Evolutionary conservation across 2,888 invertebrate species (phyloP).

Genomic region (Amphipyra berbera): DNA sequence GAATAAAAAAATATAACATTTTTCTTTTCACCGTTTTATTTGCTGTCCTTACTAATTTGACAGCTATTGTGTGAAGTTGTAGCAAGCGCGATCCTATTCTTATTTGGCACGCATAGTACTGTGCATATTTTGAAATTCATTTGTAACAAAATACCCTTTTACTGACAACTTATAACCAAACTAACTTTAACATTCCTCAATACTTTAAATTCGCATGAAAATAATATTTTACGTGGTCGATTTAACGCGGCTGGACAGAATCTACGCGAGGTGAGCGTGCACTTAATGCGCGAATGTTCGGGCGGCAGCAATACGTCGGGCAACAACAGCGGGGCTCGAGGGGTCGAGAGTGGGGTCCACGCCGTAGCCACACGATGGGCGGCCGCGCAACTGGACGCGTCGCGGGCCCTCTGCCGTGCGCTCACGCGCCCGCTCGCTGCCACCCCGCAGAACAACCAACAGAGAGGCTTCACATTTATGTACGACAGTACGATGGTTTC

Average conservation of each 20-base stretch:
- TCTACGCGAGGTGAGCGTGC: slow-evolving; percentile 95
- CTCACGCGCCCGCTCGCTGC: slow-evolving; percentile 92
- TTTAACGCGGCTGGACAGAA: slow-evolving; percentile 87
- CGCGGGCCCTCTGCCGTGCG: slow-evolving; percentile 94
- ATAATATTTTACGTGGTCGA: not conserved
- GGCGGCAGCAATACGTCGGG: slow-evolving; percentile 20
- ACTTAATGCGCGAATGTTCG: slow-evolving; percentile 91
- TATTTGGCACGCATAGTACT: too few relatives aligned
- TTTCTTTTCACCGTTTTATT: too few relatives aligned
- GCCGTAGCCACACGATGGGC: slow-evolving; percentile 94
- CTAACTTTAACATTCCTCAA: too few relatives aligned
- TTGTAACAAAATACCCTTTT: too few relatives aligned
- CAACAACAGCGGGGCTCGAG: slow-evolving; percentile 3
- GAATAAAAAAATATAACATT: too few relatives aligned
- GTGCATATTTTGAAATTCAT: too few relatives aligned
- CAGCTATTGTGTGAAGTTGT: too few relatives aligned
- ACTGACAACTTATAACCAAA: too few relatives aligned
- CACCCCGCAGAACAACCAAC: slow-evolving; percentile 92
- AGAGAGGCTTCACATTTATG: slow-evolving; percentile 95
- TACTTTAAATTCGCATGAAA: not conserved
- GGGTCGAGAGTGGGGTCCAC: slow-evolving; percentile 92
- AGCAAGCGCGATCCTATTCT: too few relatives aligned
- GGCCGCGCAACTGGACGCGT: slow-evolving; percentile 92
- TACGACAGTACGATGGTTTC: slow-evolving; percentile 69
- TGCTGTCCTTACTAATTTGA: too few relatives aligned